A percentile compares a stretch with the other conserved stretches of the same genome.
Conservation (phyloP, 2,797 vertebrate genomes). For the Novumbra hubbsi region DNA sequence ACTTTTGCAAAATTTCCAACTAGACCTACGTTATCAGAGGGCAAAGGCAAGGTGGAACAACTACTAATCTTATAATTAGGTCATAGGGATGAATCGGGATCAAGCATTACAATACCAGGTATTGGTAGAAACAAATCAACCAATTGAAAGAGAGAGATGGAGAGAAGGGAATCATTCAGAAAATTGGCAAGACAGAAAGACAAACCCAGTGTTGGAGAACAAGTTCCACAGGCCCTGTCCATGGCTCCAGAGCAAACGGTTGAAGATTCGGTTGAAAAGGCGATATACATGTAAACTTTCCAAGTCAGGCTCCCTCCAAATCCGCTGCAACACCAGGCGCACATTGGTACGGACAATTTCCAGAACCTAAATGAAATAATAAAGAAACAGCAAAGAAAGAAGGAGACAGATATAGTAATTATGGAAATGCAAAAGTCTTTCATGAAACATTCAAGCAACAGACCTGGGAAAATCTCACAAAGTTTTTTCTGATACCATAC, state of each 20-base stretch:
- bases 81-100: background rate
- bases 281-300: constrained; percentile 90
- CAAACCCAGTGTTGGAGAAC: constrained; percentile 94
- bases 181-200: background rate
- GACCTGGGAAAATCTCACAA: too few species aligned
- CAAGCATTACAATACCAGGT: background rate
- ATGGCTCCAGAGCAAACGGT: constrained; percentile 93
- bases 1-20: background rate
- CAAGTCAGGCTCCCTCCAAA: constrained; percentile 91
- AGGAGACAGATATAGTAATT: constrained; percentile 7
- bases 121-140: background rate
- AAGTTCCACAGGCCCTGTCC: constrained; percentile 97
- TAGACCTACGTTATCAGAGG: background rate
- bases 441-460: background rate
- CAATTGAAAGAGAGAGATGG: background rate
- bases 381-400: background rate
- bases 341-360: constrained; percentile 92
- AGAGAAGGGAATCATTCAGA: background rate
- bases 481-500: too few species aligned
- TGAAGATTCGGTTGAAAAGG: constrained; percentile 92
- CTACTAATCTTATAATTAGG: too few species aligned
- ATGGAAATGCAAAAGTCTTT: background rate
- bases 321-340: constrained; percentile 82
- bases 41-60: too few species aligned
- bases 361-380: constrained; percentile 79